phyloP scores from a whole-genome alignment of 2,113 vertebrate genomes.

The Thamnaconus septentrionalis region DNA sequence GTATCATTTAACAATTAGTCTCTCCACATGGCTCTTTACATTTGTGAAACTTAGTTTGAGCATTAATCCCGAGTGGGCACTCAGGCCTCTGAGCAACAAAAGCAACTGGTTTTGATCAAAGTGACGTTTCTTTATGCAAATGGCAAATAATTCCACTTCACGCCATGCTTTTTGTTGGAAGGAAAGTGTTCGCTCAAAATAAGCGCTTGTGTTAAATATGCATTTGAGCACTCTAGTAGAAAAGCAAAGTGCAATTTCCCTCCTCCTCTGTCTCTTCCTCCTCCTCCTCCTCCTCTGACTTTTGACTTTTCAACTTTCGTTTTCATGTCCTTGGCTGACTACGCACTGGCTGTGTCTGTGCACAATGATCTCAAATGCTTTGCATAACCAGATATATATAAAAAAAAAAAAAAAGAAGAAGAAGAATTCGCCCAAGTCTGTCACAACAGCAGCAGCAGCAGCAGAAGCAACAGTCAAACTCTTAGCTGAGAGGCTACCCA shows the following conservation, averaged over 20 bases:
- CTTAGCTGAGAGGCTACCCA: too few species aligned
- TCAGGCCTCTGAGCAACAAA: slow-evolving; percentile 11
- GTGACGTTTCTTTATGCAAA: slow-evolving; percentile 49
- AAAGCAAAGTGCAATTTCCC: slow-evolving; percentile 46
- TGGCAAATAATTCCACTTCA: slow-evolving; percentile 38
- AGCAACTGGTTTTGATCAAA: slow-evolving; percentile 52
- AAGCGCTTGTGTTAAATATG: slow-evolving; percentile 50
- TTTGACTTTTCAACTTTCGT: slow-evolving; percentile 8
- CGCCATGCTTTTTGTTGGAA: slow-evolving; percentile 25
- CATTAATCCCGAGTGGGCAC: neutral
- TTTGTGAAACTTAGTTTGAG: neutral
- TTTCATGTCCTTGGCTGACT: neutral
- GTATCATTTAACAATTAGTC: too few species aligned
- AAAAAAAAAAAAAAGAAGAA: slow-evolving; percentile 31
- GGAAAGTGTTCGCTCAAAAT: slow-evolving; percentile 22
- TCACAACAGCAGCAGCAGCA: slow-evolving; percentile 63
- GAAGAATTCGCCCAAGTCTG: slow-evolving; percentile 44
- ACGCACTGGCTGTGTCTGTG: slow-evolving; percentile 55
- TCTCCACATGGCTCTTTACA: neutral
- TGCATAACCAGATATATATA: slow-evolving; percentile 39
- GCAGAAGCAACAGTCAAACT: neutral
- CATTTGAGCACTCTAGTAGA: slow-evolving; percentile 34
- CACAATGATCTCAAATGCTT: slow-evolving; percentile 40
- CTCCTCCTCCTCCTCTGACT: slow-evolving; percentile 26
- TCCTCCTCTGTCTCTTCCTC: slow-evolving; percentile 29